These are phyloP conservation scores for Siderastrea siderea DNA, from an alignment of 92 coral and sea anemone genomes.

Conservation along the genomic window DNA sequence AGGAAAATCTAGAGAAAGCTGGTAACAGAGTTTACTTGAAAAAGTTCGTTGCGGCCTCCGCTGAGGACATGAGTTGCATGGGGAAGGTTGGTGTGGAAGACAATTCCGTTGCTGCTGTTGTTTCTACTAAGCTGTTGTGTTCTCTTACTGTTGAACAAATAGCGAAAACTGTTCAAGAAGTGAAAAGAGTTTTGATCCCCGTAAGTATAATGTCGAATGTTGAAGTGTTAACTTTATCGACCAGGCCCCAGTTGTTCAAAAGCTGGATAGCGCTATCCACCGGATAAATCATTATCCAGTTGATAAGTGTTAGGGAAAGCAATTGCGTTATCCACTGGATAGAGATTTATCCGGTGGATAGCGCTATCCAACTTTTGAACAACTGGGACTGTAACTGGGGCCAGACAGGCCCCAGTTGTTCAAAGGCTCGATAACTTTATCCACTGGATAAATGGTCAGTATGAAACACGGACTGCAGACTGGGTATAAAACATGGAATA, in stretches of 20 bases:
- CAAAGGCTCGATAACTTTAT: background rate
- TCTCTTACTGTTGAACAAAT: conserved; percentile 39
- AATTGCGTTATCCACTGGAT: no score
- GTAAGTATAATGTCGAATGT: conserved; percentile 30
- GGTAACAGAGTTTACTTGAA: conserved; percentile 40
- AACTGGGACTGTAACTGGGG: no score
- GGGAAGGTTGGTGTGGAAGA: conserved; percentile 37
- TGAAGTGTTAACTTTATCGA: background rate
- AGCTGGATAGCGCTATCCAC: no score
- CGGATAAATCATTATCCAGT: no score
- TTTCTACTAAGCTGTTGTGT: conserved; percentile 62
- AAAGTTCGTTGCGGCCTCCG: conserved; percentile 47
- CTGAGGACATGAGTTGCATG: conserved; percentile 49
- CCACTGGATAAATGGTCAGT: no score
- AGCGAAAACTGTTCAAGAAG: conserved; percentile 53
- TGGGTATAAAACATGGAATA: no score
- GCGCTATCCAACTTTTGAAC: no score
- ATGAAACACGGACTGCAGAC: no score
- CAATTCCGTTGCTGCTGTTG: conserved; percentile 75
- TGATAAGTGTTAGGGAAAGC: no score
- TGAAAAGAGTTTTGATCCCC: conserved; percentile 72
- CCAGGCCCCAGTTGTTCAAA: no score
- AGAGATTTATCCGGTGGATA: no score
- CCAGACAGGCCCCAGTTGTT: background rate
- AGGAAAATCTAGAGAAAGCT: conserved; percentile 11